A percentile compares a stretch with the other conserved stretches of the same genome.
These are phyloP conservation scores for Orthonevra nobilis DNA, from an alignment of 2,888 invertebrate species.

Conservation along the genomic window DNA sequence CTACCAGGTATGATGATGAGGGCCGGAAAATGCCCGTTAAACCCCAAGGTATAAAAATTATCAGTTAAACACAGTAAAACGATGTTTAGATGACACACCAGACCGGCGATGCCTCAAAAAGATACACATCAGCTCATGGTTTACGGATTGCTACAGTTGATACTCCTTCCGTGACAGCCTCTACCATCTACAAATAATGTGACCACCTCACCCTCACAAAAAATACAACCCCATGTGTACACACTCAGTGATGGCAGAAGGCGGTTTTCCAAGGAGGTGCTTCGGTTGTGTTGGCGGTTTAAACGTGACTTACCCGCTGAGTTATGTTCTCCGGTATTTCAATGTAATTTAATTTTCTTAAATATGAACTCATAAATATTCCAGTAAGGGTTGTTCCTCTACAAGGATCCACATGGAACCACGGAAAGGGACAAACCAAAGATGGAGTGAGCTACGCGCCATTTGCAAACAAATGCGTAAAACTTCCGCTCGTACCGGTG, in stretches of 20 bases:
- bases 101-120: slow-evolving; percentile 29
- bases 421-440: not conserved
- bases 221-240: no score
- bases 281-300: slow-evolving; percentile 20
- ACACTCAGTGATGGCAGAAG: not conserved
- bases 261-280: not conserved
- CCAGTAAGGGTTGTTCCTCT: slow-evolving; percentile 16
- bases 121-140: slow-evolving; percentile 27
- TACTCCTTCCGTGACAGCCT: not conserved
- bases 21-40: no score
- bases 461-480: slow-evolving; percentile 23
- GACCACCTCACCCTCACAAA: no score
- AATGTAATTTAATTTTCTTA: slow-evolving; percentile 56
- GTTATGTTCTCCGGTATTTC: slow-evolving; percentile 36
- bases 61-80: slow-evolving; percentile 27
- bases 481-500: not conserved
- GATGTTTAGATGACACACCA: slow-evolving; percentile 30
- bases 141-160: not conserved
- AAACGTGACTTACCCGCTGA: slow-evolving; percentile 33
- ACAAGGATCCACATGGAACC: not conserved
- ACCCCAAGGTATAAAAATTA: no score
- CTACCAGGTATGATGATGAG: not conserved
- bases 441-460: no score
- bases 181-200: no score
- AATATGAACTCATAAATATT: slow-evolving; percentile 46